A percentile compares a stretch with the other conserved stretches of the same genome.
Evolutionary conservation across 2,797 vertebrate genomes (phyloP).

Genomic region (Peromyscus attwateri): DNA sequence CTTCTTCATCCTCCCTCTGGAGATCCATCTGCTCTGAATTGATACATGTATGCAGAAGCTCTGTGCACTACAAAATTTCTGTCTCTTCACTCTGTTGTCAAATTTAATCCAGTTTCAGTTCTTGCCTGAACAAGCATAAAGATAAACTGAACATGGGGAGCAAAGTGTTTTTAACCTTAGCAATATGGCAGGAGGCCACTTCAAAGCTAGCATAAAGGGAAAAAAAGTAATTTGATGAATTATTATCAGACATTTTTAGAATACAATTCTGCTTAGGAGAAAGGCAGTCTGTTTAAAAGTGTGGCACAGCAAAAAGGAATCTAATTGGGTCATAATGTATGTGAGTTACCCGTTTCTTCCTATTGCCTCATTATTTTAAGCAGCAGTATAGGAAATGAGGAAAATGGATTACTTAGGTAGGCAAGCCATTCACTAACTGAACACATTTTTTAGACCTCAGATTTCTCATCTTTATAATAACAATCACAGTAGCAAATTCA

Average conservation of each 20-base stretch:
- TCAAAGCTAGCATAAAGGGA: neutral
- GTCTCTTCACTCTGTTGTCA: slow-evolving; percentile 30
- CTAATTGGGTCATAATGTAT: slow-evolving; percentile 12
- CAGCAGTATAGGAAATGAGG: neutral
- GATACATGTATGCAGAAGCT: neutral
- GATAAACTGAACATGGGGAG: neutral
- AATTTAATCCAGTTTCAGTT: neutral
- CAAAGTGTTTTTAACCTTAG: neutral
- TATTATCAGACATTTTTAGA: neutral
- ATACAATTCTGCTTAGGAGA: neutral
- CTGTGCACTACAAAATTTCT: neutral
- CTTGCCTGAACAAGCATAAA: slow-evolving; percentile 14
- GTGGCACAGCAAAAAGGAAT: neutral
- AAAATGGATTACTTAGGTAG: neutral
- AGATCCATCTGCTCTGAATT: neutral
- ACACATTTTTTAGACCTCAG: neutral
- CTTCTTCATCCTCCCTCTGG: neutral
- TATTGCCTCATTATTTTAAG: slow-evolving; percentile 37
- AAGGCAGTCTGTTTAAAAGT: neutral
- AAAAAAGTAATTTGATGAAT: neutral
- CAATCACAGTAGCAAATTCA: neutral
- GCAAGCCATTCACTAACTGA: neutral
- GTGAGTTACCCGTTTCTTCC: neutral
- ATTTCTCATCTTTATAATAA: neutral
- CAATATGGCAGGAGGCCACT: neutral